Percentiles rank a stretch among this genome's conserved stretches.
Evolutionary conservation across 2,797 vertebrate genomes (phyloP).

Genomic region (Halcyon smyrnensis): DNA sequence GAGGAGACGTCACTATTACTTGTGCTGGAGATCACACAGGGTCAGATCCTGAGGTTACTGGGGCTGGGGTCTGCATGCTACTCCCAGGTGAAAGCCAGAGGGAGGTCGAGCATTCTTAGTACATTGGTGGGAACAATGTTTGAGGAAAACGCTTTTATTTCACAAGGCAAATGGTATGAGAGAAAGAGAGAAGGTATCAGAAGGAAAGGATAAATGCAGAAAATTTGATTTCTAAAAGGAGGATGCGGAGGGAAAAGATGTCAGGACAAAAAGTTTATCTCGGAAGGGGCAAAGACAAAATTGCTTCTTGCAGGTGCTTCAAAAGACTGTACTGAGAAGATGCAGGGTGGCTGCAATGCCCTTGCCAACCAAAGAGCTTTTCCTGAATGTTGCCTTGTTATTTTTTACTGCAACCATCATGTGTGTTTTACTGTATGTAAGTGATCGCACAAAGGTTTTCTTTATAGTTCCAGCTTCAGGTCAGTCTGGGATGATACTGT

Average conservation of each 20-base stretch:
- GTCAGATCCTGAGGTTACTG: neutral
- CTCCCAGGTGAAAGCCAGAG: neutral
- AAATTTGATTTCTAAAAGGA: neutral
- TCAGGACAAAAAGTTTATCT: neutral
- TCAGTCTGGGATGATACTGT: neutral
- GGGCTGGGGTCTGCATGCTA: neutral
- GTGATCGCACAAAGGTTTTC: neutral
- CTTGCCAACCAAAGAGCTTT: neutral
- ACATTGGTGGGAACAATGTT: neutral
- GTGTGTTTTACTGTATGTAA: neutral
- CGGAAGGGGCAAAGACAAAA: neutral
- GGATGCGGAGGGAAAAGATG: neutral
- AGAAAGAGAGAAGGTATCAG: neutral
- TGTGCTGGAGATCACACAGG: fast-evolving
- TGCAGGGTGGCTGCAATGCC: neutral
- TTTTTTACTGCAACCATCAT: neutral
- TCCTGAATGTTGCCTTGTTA: neutral
- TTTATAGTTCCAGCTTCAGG: neutral
- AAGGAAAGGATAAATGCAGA: neutral
- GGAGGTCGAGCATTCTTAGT: neutral
- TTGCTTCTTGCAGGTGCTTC: neutral
- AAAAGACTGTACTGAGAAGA: neutral
- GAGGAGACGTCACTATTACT: neutral
- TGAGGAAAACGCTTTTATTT: neutral
- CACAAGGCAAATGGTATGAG: neutral